Base-by-base conservation (phyloP, 2,797 vertebrate genomes). In the Propithecus deckenii region DNA sequence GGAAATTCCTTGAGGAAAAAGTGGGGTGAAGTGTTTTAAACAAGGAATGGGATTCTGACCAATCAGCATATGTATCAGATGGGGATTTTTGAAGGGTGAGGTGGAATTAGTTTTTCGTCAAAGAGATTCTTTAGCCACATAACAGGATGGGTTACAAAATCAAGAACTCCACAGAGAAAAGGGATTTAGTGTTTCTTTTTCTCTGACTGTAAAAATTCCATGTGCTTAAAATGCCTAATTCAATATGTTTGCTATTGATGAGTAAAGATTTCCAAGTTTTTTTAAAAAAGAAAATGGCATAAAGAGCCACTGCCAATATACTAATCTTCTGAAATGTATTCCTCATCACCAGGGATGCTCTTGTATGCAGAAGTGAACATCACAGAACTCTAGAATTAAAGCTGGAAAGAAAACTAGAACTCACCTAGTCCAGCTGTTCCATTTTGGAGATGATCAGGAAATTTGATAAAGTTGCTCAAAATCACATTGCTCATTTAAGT, bases 221-320 rank as follows among this genome's bases (percentile, higher is more conserved):
- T 72, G 15, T 65, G 5, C 38, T 85, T 80, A 89, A 89, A 50
- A 86, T 94, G 72, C 50, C 48, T 52, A 92, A 89, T 86, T 92
- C 74, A 86, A 32, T 78, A 74, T 74, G 74, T 72, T 72, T 71
- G 65, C 41, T 61, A 15, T 72, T 32, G 71, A 48, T 38, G 35
- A 90, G 52, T 59, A 35, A 67, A 3, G 5, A 57, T 85, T 89
- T 89, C 74, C 8, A 89, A 83, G 43, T 57, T 23, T 38, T 80
- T 87, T 80, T 11, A 78, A 83, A 71, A 71, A 85, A 59, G 13
- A 55, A 86, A 89, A 83, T 55, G 74, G 4, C 43, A 85, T 22
- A 48, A 81, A 57, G 79, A 83, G 18, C 23, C n/a, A 89, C 7
- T 75, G 20, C 48, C 7, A 20, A 41, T 23, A 46, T n/a, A 86